Conservation (phyloP, 2,113 vertebrate genomes). For the Atlantisia rogersi region DNA sequence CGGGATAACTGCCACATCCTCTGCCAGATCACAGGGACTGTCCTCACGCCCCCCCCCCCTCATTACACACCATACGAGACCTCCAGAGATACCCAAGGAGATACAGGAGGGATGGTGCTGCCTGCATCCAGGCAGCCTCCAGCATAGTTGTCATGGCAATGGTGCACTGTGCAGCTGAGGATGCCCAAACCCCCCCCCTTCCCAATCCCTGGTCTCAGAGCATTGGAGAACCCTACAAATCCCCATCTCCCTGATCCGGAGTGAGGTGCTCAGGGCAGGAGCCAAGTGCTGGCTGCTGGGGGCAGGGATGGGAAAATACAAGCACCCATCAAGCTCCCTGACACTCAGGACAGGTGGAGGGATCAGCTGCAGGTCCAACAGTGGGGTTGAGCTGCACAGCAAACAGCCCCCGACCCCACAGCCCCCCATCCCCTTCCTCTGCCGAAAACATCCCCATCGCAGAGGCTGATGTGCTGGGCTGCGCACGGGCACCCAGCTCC, state of each 20-base stretch:
- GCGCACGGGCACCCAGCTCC: not conserved
- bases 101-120: not conserved
- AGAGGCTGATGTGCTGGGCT: not conserved
- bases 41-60: not conserved
- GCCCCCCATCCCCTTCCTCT: not conserved
- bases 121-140: not conserved
- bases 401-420: not conserved
- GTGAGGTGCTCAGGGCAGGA: not conserved
- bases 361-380: accelerated
- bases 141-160: not conserved
- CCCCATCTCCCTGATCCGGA: not conserved
- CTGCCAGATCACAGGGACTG: not conserved
- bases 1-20: accelerated
- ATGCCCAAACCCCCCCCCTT: not conserved
- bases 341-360: not conserved
- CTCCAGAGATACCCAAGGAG: not conserved
- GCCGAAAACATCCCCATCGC: not conserved
- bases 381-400: not conserved
- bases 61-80: accelerated
- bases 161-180: not conserved
- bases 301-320: accelerated
- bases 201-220: not conserved
- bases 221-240: not conserved
- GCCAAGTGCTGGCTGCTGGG: not conserved
- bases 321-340: not conserved